These are phyloP conservation scores for Cotesia glomerata DNA, from an alignment of 1,140 invertebrate species.

Conservation along the genomic window DNA sequence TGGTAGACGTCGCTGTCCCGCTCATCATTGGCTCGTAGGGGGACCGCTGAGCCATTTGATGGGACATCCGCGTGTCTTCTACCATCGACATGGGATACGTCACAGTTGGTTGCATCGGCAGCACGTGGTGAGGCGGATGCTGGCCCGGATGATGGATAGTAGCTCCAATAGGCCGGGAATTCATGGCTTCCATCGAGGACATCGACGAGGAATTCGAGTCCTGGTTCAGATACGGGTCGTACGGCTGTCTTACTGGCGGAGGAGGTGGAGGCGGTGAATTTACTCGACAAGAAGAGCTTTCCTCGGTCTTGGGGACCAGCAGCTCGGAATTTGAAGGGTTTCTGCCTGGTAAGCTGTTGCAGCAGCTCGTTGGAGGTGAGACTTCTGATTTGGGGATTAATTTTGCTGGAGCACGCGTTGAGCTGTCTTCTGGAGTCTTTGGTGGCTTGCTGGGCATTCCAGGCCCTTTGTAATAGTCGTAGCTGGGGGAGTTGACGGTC, in stretches of 20 bases:
- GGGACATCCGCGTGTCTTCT: slow-evolving; percentile 61
- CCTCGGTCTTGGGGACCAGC: slow-evolving; percentile 71
- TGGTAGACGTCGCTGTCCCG: slow-evolving; percentile 50
- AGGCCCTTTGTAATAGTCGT: slow-evolving; percentile 60
- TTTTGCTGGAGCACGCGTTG: slow-evolving; percentile 39
- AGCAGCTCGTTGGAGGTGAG: slow-evolving; percentile 57
- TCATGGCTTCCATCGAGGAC: slow-evolving; percentile 76
- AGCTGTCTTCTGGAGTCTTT: slow-evolving; percentile 63
- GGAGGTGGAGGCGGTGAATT: slow-evolving; percentile 61
- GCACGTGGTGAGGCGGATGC: slow-evolving; percentile 54
- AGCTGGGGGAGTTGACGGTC: slow-evolving; percentile 52
- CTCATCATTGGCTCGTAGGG: slow-evolving; percentile 71
- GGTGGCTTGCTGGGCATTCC: slow-evolving; percentile 63
- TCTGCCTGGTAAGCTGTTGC: slow-evolving; percentile 61
- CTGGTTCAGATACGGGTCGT: slow-evolving; percentile 71
- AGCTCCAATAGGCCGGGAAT: slow-evolving; percentile 57
- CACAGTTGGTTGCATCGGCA: slow-evolving; percentile 58
- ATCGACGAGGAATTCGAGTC: slow-evolving; percentile 76
- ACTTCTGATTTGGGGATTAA: slow-evolving; percentile 65
- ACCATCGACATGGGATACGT: slow-evolving; percentile 61
- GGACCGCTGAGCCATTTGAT: slow-evolving; percentile 68
- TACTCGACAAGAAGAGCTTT: slow-evolving; percentile 56
- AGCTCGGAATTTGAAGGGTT: slow-evolving; percentile 61
- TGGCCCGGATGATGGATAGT: slow-evolving; percentile 59
- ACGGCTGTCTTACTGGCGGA: slow-evolving; percentile 60